Conservation (phyloP, 2,113 vertebrate species). For the Gracilinanus agilis region DNA sequence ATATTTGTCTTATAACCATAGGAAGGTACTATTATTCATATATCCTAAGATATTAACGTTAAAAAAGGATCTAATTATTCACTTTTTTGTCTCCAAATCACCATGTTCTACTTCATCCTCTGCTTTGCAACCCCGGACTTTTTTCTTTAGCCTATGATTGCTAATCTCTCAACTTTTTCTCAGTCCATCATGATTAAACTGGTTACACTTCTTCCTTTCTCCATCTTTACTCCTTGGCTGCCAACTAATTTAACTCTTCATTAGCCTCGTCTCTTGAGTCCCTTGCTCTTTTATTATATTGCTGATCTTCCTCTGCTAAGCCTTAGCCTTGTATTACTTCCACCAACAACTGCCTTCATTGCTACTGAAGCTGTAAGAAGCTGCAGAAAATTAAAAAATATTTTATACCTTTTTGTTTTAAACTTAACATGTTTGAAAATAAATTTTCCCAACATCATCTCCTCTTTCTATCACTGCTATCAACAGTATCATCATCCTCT, state of each 20-base stretch:
- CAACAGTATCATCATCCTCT: background rate
- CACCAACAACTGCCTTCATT: background rate
- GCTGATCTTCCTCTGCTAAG: background rate
- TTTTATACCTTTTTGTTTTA: background rate
- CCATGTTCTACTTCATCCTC: background rate
- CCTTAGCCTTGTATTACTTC: background rate
- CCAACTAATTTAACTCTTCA: background rate
- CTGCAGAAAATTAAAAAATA: background rate
- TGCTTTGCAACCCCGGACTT: background rate
- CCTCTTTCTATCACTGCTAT: background rate
- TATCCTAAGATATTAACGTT: background rate
- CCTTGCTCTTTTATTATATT: background rate
- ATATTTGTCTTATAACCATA: background rate
- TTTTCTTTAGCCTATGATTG: background rate
- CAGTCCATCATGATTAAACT: background rate
- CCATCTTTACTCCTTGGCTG: background rate
- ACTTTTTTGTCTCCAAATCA: background rate
- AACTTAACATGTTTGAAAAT: background rate
- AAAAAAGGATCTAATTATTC: background rate
- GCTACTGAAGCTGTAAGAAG: background rate
- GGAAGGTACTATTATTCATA: background rate
- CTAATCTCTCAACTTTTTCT: background rate
- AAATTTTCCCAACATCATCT: background rate
- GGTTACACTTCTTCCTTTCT: background rate
- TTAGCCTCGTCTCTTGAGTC: background rate